Evolutionary conservation across 1,140 invertebrate genomes (phyloP).

Genomic region (Holotrichia oblita): DNA sequence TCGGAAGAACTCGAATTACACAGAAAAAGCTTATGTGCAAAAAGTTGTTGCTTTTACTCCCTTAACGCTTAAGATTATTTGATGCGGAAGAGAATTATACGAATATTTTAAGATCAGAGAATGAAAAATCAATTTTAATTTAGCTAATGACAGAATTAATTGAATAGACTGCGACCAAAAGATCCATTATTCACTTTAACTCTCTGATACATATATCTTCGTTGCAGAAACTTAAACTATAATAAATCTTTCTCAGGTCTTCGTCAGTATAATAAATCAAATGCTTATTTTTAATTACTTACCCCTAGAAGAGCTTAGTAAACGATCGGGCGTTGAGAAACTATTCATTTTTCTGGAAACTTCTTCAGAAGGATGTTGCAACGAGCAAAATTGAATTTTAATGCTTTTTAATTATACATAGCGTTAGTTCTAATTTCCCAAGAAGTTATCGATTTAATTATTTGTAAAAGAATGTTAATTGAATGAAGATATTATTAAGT

Average conservation of each 20-base stretch:
- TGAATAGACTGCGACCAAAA: background rate
- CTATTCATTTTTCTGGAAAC: constrained; percentile 2
- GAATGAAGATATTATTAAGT: no score
- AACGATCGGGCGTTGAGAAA: background rate
- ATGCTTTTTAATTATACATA: background rate
- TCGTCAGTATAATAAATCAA: background rate
- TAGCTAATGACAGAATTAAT: background rate
- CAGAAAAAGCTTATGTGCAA: no score
- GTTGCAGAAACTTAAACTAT: background rate
- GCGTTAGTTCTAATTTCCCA: background rate
- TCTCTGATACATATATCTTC: background rate
- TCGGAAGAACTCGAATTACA: background rate
- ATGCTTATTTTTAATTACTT: no score
- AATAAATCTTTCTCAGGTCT: background rate
- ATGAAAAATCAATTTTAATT: background rate
- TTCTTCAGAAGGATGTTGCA: background rate
- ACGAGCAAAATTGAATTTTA: background rate
- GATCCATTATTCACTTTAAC: background rate
- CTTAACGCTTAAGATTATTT: no score
- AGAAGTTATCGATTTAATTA: background rate
- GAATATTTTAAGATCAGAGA: no score
- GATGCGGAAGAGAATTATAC: no score
- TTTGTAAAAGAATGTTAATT: no score
- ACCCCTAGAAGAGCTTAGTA: background rate
- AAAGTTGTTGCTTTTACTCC: background rate